phyloP scores from a whole-genome alignment of 2,113 vertebrate species.

The Centropus bengalensis region DNA sequence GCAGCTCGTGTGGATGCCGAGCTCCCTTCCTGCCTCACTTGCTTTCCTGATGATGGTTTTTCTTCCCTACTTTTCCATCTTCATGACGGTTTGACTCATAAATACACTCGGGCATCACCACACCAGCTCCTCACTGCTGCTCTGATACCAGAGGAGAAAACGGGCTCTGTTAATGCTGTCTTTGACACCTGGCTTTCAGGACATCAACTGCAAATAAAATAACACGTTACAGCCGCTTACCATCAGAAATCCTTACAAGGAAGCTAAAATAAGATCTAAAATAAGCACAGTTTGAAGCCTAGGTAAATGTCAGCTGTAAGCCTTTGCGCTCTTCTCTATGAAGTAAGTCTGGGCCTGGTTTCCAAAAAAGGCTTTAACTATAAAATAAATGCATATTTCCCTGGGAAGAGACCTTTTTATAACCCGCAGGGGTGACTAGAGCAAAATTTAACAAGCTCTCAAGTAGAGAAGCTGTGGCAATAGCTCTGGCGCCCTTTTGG shows the following conservation, averaged over 20 bases:
- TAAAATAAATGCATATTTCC: neutral
- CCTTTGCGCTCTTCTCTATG: neutral
- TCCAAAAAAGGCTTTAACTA: neutral
- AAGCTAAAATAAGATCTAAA: slow-evolving; percentile 28
- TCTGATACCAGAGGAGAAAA: neutral
- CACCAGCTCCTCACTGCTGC: neutral
- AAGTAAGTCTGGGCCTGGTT: neutral
- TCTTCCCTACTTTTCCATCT: neutral
- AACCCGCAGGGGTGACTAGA: neutral
- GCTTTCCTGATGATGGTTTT: neutral
- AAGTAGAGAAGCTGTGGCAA: neutral
- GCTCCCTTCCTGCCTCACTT: neutral
- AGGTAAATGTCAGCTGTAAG: neutral
- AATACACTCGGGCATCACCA: neutral
- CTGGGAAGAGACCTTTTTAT: neutral
- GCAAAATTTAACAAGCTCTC: neutral
- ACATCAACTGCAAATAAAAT: neutral
- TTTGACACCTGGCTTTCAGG: neutral
- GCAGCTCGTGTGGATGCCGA: neutral
- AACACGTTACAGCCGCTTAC: neutral
- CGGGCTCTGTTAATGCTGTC: neutral
- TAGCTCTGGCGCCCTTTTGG: neutral
- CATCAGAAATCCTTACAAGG: neutral
- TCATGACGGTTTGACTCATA: neutral
- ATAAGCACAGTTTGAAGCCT: slow-evolving; percentile 19